A percentile compares a stretch with the other conserved stretches of the same genome.
Conservation (phyloP, 2,797 vertebrate species). For the Rhynchonycteris naso region DNA sequence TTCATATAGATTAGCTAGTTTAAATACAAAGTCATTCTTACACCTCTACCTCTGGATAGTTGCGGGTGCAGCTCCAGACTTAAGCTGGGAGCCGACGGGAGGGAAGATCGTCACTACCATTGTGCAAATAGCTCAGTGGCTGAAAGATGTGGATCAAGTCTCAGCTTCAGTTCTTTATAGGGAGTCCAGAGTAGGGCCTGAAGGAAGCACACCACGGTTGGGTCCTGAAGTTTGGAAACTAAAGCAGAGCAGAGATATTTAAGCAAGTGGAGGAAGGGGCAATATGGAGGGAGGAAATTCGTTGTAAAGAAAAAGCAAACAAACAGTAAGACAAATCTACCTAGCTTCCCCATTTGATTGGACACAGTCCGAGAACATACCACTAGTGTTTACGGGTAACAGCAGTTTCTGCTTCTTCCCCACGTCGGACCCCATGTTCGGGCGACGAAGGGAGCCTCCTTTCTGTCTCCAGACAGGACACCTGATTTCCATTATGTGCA, state of each 20-base stretch:
- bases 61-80: neutral
- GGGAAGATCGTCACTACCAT: neutral
- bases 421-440: neutral
- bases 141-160: neutral
- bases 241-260: neutral
- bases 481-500: slow-evolving; percentile 38
- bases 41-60: neutral
- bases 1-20: neutral
- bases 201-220: neutral
- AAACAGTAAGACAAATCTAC: neutral
- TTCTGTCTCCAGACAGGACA: neutral
- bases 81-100: neutral
- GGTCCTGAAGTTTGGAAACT: neutral
- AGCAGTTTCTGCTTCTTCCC: neutral
- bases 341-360: neutral
- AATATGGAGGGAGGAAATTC: neutral
- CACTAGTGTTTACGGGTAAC: neutral
- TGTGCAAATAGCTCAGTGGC: neutral
- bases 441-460: neutral
- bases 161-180: neutral
- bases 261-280: neutral
- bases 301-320: neutral
- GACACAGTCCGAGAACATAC: slow-evolving; percentile 6
- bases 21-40: neutral
- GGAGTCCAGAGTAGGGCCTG: neutral